A percentile compares a stretch with the other conserved stretches of the same genome.
These are phyloP conservation scores for Loris lydekkerianus DNA, from an alignment of 2,797 vertebrate species.

Conservation along the genomic window DNA sequence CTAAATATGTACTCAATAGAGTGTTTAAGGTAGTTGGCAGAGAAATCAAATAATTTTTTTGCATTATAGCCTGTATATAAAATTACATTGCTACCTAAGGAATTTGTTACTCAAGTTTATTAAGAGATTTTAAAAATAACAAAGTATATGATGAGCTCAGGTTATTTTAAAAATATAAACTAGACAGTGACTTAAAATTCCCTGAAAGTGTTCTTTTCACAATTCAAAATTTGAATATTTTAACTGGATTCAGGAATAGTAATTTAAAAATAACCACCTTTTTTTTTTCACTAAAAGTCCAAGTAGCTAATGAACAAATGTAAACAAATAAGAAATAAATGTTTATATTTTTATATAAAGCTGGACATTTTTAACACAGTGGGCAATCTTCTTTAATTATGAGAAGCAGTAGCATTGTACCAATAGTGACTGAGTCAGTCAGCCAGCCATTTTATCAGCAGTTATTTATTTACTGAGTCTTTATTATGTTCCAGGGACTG, in stretches of 20 bases:
- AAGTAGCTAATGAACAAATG: neutral
- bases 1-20: neutral
- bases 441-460: neutral
- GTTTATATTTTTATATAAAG: neutral
- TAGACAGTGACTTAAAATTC: neutral
- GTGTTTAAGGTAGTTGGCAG: neutral
- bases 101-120: neutral
- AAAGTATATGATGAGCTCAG: neutral
- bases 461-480: neutral
- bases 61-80: neutral
- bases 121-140: neutral
- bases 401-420: neutral
- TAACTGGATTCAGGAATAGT: neutral
- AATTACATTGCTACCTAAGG: neutral
- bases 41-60: neutral
- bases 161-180: slow-evolving; percentile 14
- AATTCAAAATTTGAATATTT: slow-evolving; percentile 31
- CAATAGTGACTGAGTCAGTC: neutral
- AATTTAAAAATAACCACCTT: neutral
- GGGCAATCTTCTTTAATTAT: neutral
- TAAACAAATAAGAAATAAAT: neutral
- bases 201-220: neutral
- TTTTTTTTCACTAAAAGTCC: neutral
- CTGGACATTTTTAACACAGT: neutral
- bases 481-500: neutral